These are phyloP conservation scores for Phortica okadai DNA, from an alignment of 2,888 invertebrate species.

Conservation along the genomic window DNA sequence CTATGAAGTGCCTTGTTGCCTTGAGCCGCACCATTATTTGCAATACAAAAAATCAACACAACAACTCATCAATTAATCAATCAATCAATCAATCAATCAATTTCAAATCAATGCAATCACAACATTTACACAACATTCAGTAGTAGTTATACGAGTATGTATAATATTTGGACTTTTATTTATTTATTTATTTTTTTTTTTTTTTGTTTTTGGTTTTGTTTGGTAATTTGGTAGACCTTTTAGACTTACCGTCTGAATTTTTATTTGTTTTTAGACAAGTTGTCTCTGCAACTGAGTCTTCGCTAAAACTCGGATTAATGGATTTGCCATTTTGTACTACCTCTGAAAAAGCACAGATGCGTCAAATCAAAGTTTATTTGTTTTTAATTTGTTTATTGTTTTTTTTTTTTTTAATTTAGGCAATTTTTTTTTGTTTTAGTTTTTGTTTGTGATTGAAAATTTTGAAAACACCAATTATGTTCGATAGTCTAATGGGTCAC, in stretches of 20 bases:
- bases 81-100: constrained; percentile 60
- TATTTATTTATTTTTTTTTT: constrained; percentile 38
- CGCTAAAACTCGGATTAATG: constrained; percentile 86
- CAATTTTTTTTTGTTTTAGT: constrained; percentile 11
- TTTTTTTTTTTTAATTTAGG: constrained; percentile 12
- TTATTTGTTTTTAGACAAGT: constrained; percentile 88
- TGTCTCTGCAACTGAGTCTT: constrained; percentile 89
- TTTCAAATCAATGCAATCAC: constrained; percentile 72
- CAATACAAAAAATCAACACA: constrained; percentile 42
- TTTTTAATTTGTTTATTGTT: constrained; percentile 32
- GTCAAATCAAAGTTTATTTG: constrained; percentile 66
- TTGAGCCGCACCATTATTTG: not conserved
- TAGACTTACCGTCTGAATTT: constrained; percentile 89
- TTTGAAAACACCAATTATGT: constrained; percentile 13
- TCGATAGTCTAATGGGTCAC: constrained; percentile 4
- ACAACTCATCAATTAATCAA: constrained; percentile 54
- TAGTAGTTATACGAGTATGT: constrained; percentile 37
- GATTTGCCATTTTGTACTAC: constrained; percentile 78
- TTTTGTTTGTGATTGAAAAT: not conserved
- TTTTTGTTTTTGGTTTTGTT: constrained; percentile 31
- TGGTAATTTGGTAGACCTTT: constrained; percentile 58
- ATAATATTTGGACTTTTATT: constrained; percentile 41
- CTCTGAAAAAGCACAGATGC: constrained; percentile 75
- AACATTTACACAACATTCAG: constrained; percentile 75
- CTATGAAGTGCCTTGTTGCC: not conserved